Evolutionary conservation across 2,888 invertebrate species (phyloP).

Genomic region (Branchipolynoe longqiensis): DNA sequence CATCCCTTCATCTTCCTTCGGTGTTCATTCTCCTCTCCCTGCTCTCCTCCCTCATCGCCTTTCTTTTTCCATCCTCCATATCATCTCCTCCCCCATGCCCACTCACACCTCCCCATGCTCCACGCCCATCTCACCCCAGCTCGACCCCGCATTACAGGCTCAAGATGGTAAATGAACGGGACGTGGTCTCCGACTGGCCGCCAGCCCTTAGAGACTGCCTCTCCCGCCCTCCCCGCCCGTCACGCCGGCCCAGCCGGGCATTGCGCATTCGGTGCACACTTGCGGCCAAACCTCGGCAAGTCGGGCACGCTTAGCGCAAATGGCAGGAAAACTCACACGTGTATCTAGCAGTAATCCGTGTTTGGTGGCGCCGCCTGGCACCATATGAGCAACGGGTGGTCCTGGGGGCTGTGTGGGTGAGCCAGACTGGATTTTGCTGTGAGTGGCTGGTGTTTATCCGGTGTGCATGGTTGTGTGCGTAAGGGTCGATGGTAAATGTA

Average conservation of each 20-base stretch:
- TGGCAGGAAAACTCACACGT: conserved; percentile 56
- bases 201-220: too few relatives aligned
- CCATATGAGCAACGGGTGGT: background rate
- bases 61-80: background rate
- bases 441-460: too few relatives aligned
- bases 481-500: background rate
- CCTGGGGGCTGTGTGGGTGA: background rate
- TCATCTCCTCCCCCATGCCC: too few relatives aligned
- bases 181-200: too few relatives aligned
- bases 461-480: background rate
- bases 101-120: too few relatives aligned
- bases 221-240: background rate
- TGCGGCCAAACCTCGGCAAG: background rate
- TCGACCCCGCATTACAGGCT: too few relatives aligned
- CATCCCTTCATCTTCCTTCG: background rate
- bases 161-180: too few relatives aligned
- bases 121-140: too few relatives aligned
- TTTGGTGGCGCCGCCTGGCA: conserved; percentile 5
- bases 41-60: background rate
- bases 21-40: background rate
- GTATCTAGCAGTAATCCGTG: conserved; percentile 24
- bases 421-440: too few relatives aligned
- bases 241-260: background rate
- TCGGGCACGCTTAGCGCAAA: conserved; percentile 48
- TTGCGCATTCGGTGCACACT: conserved; percentile 18